phyloP scores from a whole-genome alignment of 2,888 invertebrate species.

The Drosophila anomalata region DNA sequence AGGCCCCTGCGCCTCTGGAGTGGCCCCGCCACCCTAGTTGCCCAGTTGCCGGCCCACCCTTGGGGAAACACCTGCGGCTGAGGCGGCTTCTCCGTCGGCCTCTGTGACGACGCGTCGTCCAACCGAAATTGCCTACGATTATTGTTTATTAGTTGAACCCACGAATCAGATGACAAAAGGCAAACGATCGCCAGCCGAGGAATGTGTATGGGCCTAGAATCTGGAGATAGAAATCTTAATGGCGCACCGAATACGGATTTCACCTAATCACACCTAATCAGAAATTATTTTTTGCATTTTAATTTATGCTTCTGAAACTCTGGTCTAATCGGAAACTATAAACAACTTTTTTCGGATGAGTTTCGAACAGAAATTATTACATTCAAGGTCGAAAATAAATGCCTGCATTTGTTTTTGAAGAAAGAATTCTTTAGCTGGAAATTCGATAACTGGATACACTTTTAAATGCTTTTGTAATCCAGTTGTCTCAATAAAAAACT shows the following conservation, averaged over 20 bases:
- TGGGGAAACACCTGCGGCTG: slow-evolving; percentile 66
- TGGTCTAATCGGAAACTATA: too few relatives aligned
- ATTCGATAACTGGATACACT: too few relatives aligned
- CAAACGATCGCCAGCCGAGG: slow-evolving; percentile 32
- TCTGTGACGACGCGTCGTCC: slow-evolving; percentile 18
- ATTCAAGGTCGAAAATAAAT: too few relatives aligned
- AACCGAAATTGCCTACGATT: slow-evolving; percentile 47
- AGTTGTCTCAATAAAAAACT: too few relatives aligned
- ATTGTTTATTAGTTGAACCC: slow-evolving; percentile 54
- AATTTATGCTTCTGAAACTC: too few relatives aligned
- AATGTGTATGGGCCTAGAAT: slow-evolving; percentile 10
- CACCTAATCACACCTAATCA: slow-evolving; percentile 22
- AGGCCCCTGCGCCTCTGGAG: slow-evolving; percentile 7
- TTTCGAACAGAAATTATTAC: too few relatives aligned
- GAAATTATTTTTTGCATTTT: too few relatives aligned
- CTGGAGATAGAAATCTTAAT: not conserved
- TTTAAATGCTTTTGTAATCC: too few relatives aligned
- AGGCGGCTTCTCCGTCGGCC: slow-evolving; percentile 48
- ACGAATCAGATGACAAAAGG: slow-evolving; percentile 62
- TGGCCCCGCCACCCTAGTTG: not conserved
- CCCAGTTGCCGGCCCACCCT: not conserved
- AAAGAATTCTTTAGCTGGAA: too few relatives aligned
- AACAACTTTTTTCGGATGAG: too few relatives aligned
- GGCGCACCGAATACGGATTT: slow-evolving; percentile 32
- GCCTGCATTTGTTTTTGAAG: too few relatives aligned